Evolutionary conservation across 1,140 invertebrate species (phyloP).

Genomic region (Trichogramma pretiosum): DNA sequence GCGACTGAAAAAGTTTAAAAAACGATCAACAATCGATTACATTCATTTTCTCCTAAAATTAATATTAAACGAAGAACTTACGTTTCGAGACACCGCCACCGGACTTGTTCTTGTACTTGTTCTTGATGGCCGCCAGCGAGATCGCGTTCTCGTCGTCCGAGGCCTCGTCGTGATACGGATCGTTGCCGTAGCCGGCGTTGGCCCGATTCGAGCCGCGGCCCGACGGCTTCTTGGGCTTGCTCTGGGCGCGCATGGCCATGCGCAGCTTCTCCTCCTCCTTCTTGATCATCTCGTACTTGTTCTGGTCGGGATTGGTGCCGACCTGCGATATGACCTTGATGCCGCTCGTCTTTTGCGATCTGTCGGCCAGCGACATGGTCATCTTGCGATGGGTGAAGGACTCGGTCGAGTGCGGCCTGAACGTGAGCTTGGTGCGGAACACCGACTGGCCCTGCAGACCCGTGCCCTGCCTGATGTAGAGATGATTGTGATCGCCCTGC

Average conservation of each 20-base stretch:
- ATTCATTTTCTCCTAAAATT: neutral
- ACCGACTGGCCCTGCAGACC: slow-evolving; percentile 96
- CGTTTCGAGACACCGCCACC: slow-evolving; percentile 40
- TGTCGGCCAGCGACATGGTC: slow-evolving; percentile 92
- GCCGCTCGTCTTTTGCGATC: slow-evolving; percentile 91
- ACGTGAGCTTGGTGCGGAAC: slow-evolving; percentile 92
- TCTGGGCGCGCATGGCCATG: slow-evolving; percentile 70
- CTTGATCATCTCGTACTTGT: slow-evolving; percentile 84
- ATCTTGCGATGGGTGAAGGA: slow-evolving; percentile 98
- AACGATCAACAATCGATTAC: neutral
- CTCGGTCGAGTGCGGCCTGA: slow-evolving; percentile 95
- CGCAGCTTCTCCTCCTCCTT: slow-evolving; percentile 91
- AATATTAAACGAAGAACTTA: slow-evolving; percentile 26
- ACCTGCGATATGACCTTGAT: slow-evolving; percentile 95
- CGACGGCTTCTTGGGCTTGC: slow-evolving; percentile 58
- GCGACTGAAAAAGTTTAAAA: slow-evolving; percentile 41
- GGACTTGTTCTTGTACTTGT: slow-evolving; percentile 72
- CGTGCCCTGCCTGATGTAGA: slow-evolving; percentile 90
- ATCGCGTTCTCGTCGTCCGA: slow-evolving; percentile 87
- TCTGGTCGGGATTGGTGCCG: slow-evolving; percentile 86
- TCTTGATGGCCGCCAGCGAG: slow-evolving; percentile 89
- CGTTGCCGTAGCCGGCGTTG: slow-evolving; percentile 46
- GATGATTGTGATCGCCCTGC: slow-evolving; percentile 64
- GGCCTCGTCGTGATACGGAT: slow-evolving; percentile 63
- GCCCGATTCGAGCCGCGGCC: slow-evolving; percentile 50